These are phyloP conservation scores for Sitta europaea DNA, from an alignment of 2,113 vertebrate species.

Conservation along the genomic window DNA sequence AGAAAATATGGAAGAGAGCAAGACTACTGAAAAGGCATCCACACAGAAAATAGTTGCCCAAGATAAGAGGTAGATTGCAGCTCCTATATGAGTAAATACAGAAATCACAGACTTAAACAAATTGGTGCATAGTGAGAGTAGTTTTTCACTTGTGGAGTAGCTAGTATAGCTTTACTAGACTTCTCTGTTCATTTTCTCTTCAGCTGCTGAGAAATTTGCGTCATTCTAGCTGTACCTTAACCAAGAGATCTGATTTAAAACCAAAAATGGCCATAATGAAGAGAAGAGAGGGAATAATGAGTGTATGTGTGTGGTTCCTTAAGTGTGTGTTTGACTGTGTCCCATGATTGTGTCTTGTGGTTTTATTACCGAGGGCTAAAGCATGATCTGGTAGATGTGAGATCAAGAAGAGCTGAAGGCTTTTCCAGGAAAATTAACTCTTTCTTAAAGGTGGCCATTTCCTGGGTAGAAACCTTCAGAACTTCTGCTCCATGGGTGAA, in stretches of 20 bases:
- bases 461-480: background rate
- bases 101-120: background rate
- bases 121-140: background rate
- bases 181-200: background rate
- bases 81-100: background rate
- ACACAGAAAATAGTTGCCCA: background rate
- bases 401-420: background rate
- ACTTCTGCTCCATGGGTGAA: accelerated
- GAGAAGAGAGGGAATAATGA: background rate
- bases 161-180: background rate
- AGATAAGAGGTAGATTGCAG: background rate
- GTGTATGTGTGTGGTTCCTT: background rate
- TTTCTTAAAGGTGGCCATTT: background rate
- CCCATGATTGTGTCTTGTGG: background rate
- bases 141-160: background rate
- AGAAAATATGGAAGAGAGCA: background rate
- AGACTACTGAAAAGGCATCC: background rate
- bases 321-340: background rate
- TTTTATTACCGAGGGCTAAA: background rate
- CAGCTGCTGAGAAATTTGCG: background rate
- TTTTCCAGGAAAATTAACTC: background rate
- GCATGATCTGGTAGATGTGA: background rate
- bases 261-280: background rate
- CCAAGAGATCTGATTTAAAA: background rate
- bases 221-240: background rate